Evolutionary conservation across 2,113 vertebrate genomes (phyloP).

Genomic region (Madoqua kirkii): DNA sequence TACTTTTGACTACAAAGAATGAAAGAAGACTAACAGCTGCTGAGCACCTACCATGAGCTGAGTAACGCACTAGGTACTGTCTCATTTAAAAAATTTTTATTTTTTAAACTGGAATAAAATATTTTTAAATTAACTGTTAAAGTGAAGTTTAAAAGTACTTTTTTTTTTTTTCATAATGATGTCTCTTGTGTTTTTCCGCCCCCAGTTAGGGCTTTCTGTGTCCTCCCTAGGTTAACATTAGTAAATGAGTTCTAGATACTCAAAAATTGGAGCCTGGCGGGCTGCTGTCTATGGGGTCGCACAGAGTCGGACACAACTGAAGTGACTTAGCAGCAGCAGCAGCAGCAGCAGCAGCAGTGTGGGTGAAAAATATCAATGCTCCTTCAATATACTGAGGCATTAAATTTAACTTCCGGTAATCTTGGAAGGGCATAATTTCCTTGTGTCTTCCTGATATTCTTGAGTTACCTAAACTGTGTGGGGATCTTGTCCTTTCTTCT

Average conservation of each 20-base stretch:
- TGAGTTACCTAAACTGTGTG: not conserved
- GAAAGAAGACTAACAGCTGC: not conserved
- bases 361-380: not conserved
- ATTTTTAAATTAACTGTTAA: not conserved
- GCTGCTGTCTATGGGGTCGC: no score
- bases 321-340: no score
- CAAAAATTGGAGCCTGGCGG: not conserved
- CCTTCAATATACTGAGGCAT: not conserved
- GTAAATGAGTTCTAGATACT: not conserved
- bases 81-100: not conserved
- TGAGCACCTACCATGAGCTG: not conserved
- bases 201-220: not conserved
- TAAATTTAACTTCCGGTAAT: not conserved
- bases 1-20: not conserved
- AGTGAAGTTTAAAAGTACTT: not conserved
- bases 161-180: not conserved
- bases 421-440: not conserved
- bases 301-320: no score
- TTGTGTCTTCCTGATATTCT: not conserved
- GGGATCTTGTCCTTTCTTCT: not conserved
- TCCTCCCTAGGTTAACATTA: not conserved
- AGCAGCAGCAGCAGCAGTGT: not conserved
- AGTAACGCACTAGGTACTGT: not conserved
- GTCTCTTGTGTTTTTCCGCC: not conserved
- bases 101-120: not conserved